Evolutionary conservation across 1,140 invertebrate genomes (phyloP).

Genomic region (Streblospio benedicti): DNA sequence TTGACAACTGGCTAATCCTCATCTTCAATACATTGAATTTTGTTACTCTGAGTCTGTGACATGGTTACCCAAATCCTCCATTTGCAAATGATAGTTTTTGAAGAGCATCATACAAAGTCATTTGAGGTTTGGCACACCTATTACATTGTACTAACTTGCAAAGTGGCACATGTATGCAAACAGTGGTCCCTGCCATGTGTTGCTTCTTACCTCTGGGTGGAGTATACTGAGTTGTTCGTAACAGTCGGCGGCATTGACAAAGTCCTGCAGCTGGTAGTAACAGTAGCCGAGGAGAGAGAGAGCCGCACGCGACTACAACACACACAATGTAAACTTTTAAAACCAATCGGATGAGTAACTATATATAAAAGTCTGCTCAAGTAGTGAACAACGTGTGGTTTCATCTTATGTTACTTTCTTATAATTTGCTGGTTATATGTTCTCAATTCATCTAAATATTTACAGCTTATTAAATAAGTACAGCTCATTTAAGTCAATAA

Average conservation of each 20-base stretch:
- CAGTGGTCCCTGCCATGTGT: too few relatives aligned
- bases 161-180: too few relatives aligned
- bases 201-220: slow-evolving; percentile 64
- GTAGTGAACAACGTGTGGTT: neutral
- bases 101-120: too few relatives aligned
- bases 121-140: too few relatives aligned
- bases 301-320: slow-evolving; percentile 67
- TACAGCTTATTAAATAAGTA: slow-evolving; percentile 5
- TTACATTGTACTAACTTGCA: too few relatives aligned
- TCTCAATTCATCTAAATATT: neutral
- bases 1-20: too few relatives aligned
- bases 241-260: slow-evolving; percentile 83
- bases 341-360: too few relatives aligned
- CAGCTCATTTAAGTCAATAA: neutral
- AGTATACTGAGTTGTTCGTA: slow-evolving; percentile 86
- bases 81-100: too few relatives aligned
- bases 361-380: slow-evolving; percentile 8
- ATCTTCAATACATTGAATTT: too few relatives aligned
- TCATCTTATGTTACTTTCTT: neutral
- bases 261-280: slow-evolving; percentile 91
- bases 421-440: neutral
- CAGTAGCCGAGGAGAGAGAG: slow-evolving; percentile 90
- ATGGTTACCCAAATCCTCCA: too few relatives aligned
- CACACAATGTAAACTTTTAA: too few relatives aligned
- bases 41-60: too few relatives aligned